Base-by-base conservation (phyloP, 2,888 invertebrate genomes). In the Pherbina coryleti region DNA sequence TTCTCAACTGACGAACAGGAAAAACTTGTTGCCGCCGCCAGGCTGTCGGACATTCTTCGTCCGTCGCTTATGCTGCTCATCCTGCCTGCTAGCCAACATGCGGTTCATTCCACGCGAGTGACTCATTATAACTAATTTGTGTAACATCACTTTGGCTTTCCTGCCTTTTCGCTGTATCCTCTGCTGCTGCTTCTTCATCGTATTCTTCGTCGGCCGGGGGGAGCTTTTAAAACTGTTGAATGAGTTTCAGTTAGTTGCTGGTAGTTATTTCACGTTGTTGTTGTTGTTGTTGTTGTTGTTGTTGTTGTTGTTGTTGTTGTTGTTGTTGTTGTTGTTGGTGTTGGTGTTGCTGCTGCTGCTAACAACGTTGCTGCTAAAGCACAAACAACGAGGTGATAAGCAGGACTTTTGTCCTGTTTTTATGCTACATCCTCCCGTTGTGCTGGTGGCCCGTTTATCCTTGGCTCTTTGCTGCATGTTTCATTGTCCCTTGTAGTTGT, bases 71-170 rank as follows among this genome's bases (percentile, higher is more conserved):
- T 28, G 19, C 60, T 22, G 37, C 17, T 28, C n/a, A n/a, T 14
- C 37, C 62, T 25, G 31, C 55, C 14, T 14, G 25, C 66, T 31
- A 28, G 34, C 55, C 62, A 9, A 53, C 73, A 25, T 44, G 19
- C 64, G 31, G 31, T 70, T 70, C 70, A 70, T 70, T 76, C 76
- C 70, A 62, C 28, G 69, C 76, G 57, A 70, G 49, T 76, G 76
- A 60, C 76, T 76, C 76, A 70, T 70, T 76, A 60, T 28, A 70
- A 69, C 62, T 76, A 70, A 69, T 76, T 76, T 76, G 70, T 69
- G 49, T 55, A 49, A 44, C 76, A 69, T 51, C 69, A 70, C 37
- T 70, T 76, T 62, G 69, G 14, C 28, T 69, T 76, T 34, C 66
- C 53, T 60, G 51, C 75, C 53, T 28, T 25, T 17, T 25, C 60